Conservation (phyloP, 2,797 vertebrate genomes). For the Manis crassicaudata region DNA sequence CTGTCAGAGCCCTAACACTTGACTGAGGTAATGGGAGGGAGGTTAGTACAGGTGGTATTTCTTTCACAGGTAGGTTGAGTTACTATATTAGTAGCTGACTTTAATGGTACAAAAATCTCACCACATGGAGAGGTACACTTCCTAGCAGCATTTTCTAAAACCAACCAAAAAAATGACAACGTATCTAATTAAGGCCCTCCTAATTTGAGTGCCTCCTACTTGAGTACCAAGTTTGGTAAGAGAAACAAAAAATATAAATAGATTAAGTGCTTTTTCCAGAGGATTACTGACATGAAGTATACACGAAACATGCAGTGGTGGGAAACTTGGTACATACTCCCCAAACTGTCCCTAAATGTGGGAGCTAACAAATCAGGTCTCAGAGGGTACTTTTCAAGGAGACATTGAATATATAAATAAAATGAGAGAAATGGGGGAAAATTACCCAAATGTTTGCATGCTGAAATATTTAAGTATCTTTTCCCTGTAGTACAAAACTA, state of each 20-base stretch:
- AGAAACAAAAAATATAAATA: slow-evolving; percentile 77
- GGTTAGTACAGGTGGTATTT: slow-evolving; percentile 39
- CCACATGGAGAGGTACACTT: slow-evolving; percentile 59
- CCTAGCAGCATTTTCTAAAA: slow-evolving; percentile 65
- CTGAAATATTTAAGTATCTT: slow-evolving; percentile 26
- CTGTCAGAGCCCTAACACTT: neutral
- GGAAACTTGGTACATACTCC: neutral
- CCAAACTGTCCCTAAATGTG: neutral
- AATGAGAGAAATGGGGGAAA: neutral
- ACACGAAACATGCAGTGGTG: slow-evolving; percentile 24
- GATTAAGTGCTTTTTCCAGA: slow-evolving; percentile 60
- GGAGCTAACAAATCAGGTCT: neutral
- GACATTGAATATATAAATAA: slow-evolving; percentile 35
- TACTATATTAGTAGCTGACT: slow-evolving; percentile 56
- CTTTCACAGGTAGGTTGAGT: slow-evolving; percentile 38
- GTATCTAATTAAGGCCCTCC: slow-evolving; percentile 77
- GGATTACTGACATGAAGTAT: slow-evolving; percentile 60
- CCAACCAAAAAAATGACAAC: slow-evolving; percentile 74
- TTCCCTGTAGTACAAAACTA: neutral
- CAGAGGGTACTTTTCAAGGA: neutral
- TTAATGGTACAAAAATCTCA: slow-evolving; percentile 59
- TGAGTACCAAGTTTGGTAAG: slow-evolving; percentile 74
- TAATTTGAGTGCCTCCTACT: slow-evolving; percentile 78
- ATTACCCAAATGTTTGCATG: neutral
- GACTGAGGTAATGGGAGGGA: neutral